Base-by-base conservation (phyloP, 2,113 vertebrate genomes). In the Sapayoa aenigma region DNA sequence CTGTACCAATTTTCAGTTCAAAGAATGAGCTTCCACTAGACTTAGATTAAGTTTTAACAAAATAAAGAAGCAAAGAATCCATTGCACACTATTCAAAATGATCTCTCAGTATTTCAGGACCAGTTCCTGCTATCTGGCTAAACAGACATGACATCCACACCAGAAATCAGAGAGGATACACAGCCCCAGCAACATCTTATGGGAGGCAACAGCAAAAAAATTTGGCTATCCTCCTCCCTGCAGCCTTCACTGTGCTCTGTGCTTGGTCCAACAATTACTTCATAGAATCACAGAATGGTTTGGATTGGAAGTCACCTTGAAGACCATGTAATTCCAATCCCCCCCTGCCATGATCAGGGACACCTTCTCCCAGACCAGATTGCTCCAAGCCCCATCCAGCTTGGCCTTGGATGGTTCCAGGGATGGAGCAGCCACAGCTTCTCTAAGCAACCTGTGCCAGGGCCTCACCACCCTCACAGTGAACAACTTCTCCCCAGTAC, bases 351-450 rank as follows among this genome's bases (percentile, higher is more conserved):
- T 42, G 35, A 14, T 7, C 47, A 69, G 25, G 30, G 5, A 20
- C 21, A 76, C 1, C 4, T 63, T 6, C 10, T 14, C 49, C 25
- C 13, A 0, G 11, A 2, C 31, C 41, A 63, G 72, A 14, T 0
- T 55, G 21, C 35, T 46, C 52, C 12, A 52, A 52, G 28, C 7
- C 33, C 0, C 0, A 0, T 25, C 41, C 71, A 76, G 0, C 25
- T 41, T 35, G 22, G 2, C 6, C 31, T 49, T 47, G 41, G 5
- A 23, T 18, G 20, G 12, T 76, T 8, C 23, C 33, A 81, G 37
- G 31, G 22, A 50, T 82, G 30, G n/a, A 4, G 9, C 24, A 69
- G 16, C 20, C 62, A 75, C n/a, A 68, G 8, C 5, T 89, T 31
- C 47, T 47, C 24, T 76, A 47, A 21, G 14, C 6, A 83, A 1